phyloP scores from a whole-genome alignment of 2,113 vertebrate species.

The Orientallactaga bullata region DNA sequence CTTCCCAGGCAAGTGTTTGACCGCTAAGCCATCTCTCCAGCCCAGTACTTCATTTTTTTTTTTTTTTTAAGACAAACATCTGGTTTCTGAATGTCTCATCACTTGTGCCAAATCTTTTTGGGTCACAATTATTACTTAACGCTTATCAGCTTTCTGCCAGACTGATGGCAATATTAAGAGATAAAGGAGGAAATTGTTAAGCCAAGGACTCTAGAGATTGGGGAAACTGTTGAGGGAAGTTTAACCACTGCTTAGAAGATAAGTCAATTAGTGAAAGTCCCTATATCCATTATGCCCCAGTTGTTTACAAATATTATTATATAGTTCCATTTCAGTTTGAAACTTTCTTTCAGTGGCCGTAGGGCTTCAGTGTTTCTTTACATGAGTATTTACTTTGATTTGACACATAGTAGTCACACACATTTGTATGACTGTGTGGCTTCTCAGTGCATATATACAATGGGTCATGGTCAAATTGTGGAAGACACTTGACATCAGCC shows the following conservation, averaged over 20 bases:
- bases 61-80: not conserved
- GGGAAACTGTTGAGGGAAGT: not conserved
- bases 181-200: not conserved
- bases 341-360: not conserved
- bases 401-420: not conserved
- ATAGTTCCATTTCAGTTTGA: conserved; percentile 1
- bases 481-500: no score
- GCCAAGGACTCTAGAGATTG: not conserved
- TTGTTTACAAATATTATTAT: not conserved
- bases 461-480: not conserved
- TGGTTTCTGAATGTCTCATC: conserved; percentile 10
- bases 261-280: not conserved
- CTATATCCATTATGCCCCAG: not conserved
- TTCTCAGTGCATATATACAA: not conserved
- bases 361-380: not conserved
- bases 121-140: not conserved
- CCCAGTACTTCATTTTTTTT: not conserved
- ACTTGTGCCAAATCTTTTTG: not conserved
- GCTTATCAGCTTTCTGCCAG: not conserved
- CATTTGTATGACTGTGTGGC: not conserved
- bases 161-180: not conserved
- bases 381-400: not conserved
- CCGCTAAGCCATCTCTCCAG: no score
- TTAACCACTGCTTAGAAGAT: not conserved
- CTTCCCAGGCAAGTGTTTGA: no score